phyloP scores from a whole-genome alignment of 2,113 vertebrate species.

The Hippocampus barbouri region DNA sequence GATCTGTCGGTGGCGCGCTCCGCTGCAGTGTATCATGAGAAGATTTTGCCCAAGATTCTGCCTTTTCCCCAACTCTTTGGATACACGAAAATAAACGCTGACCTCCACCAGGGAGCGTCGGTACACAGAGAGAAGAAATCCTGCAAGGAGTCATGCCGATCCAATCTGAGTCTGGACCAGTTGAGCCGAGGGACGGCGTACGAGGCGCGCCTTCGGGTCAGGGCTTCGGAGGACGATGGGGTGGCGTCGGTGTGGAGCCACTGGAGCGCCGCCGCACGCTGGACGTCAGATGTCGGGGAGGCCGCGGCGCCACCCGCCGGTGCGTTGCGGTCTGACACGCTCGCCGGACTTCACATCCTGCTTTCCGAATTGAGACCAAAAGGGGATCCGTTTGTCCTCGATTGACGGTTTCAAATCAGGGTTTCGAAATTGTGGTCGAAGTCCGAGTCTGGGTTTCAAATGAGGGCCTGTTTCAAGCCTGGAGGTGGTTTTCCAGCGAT shows the following conservation, averaged over 20 bases:
- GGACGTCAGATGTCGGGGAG: slow-evolving; percentile 28
- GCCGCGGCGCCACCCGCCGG: background rate
- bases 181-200: slow-evolving; percentile 21
- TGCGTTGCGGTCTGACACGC: background rate
- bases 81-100: background rate
- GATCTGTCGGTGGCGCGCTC: no score
- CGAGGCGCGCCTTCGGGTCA: slow-evolving; percentile 18
- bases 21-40: no score
- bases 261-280: slow-evolving; percentile 50
- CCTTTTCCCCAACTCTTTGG: no score
- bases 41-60: no score
- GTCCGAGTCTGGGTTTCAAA: no score
- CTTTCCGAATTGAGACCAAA: background rate
- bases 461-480: no score
- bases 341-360: background rate
- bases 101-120: slow-evolving; percentile 14
- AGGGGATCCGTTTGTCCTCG: no score
- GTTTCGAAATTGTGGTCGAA: no score
- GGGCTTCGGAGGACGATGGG: background rate
- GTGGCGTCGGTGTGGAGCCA: slow-evolving; percentile 43
- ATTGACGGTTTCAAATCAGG: no score
- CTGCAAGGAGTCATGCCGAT: rapidly evolving
- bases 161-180: background rate
- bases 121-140: rapidly evolving
- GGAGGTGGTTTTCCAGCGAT: no score